These are phyloP conservation scores for Hepsetus odoe DNA, from an alignment of 2,113 vertebrate species.

Conservation along the genomic window DNA sequence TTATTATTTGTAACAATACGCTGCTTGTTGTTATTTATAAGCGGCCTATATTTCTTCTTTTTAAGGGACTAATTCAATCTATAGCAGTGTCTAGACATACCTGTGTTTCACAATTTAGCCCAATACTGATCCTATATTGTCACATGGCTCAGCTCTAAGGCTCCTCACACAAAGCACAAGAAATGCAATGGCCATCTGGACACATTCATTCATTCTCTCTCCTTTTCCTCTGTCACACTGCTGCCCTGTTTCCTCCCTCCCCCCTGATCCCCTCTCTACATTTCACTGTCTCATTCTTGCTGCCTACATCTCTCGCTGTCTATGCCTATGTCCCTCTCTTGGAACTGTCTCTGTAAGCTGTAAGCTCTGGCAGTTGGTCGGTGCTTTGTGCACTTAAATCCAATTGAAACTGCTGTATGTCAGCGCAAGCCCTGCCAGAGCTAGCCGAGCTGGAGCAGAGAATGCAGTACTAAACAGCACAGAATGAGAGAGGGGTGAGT, in stretches of 20 bases:
- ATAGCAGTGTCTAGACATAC: too few species aligned
- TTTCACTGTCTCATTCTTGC: conserved; percentile 40
- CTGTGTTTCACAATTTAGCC: too few species aligned
- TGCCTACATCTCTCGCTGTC: conserved; percentile 12
- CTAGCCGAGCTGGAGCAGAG: conserved; percentile 23
- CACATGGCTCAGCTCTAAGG: not conserved
- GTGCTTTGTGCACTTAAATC: conserved; percentile 51
- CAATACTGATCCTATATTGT: too few species aligned
- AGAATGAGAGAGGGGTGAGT: conserved; percentile 8
- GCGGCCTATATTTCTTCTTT: too few species aligned
- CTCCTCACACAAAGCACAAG: conserved; percentile 1
- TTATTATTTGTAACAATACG: too few species aligned
- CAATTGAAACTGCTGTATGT: conserved; percentile 54
- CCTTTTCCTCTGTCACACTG: conserved; percentile 14
- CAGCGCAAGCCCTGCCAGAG: conserved; percentile 42
- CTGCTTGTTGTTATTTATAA: too few species aligned
- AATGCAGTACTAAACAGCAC: not conserved
- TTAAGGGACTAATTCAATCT: too few species aligned
- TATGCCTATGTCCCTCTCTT: conserved; percentile 29
- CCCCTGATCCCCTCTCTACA: conserved; percentile 14
- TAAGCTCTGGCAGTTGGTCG: conserved; percentile 56
- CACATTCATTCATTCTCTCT: conserved; percentile 31
- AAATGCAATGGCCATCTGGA: conserved; percentile 36
- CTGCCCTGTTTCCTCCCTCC: conserved; percentile 28
- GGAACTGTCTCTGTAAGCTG: conserved; percentile 14